Conservation (phyloP, 1,140 invertebrate species). For the Magallana ariakensis region DNA sequence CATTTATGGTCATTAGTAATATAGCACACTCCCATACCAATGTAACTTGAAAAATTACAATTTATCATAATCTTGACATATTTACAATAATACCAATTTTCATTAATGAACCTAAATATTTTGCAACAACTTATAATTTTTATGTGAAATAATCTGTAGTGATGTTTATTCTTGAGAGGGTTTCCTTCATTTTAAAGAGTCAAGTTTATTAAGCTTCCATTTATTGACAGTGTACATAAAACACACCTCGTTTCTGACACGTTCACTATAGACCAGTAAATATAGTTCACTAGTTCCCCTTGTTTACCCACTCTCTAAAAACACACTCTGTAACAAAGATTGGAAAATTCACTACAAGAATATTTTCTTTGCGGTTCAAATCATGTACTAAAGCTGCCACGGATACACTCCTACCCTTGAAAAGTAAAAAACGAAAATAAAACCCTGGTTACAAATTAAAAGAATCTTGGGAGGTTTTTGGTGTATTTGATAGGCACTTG, state of each 20-base stretch:
- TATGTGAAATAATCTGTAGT: neutral
- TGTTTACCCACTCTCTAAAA: neutral
- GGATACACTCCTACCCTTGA: neutral
- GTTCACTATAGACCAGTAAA: neutral
- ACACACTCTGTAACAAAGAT: neutral
- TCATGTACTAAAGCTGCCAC: constrained; percentile 13
- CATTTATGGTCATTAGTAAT: no score
- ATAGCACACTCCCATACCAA: no score
- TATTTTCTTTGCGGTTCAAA: neutral
- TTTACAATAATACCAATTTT: no score
- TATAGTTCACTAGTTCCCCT: neutral
- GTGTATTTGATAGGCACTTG: constrained; percentile 38
- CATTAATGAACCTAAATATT: no score
- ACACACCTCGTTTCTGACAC: constrained; percentile 6
- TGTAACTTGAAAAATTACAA: no score
- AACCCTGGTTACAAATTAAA: constrained; percentile 18
- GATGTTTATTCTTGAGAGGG: neutral
- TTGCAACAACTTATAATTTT: no score
- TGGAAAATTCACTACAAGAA: neutral
- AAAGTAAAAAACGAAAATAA: neutral
- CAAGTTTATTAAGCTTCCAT: neutral
- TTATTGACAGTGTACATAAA: constrained; percentile 29
- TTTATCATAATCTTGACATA: no score
- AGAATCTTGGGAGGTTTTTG: constrained; percentile 12
- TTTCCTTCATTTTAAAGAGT: neutral